Base-by-base conservation (phyloP, 2,888 invertebrate genomes). In the Leptopterna dolabrata region DNA sequence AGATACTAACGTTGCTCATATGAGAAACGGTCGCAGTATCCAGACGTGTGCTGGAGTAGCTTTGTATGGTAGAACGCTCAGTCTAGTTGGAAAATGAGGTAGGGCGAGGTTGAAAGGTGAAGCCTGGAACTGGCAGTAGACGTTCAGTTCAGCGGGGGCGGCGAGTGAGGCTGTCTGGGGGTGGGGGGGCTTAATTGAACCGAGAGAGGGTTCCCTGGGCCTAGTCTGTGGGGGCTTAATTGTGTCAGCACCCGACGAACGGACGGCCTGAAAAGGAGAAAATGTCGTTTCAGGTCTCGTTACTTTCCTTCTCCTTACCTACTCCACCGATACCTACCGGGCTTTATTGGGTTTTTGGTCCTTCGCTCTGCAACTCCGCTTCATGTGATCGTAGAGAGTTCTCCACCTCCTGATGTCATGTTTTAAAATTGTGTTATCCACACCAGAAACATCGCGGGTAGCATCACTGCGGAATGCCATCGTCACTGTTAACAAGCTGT, bases 221-320 rank as follows among this genome's bases (percentile, higher is more conserved):
- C 73, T 70, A 19, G 73, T 63, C 63, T 63, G 73, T 36, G 36
- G 71, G 73, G 73, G 73, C n/a, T 73, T 73, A 73, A 73, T 73
- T 73, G 73, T 73, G 73, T 73, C 73, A 36, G 73, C 41, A 36
- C 30, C 36, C 41, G 73, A 41, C 30, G 73, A 73, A 41, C 36
- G 41, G 36, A 73, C 73, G 36, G 73, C n/a, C 41, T 73, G 73
- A 73, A 73, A 73, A 41, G 73, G 41, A 73, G 73, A 73, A 73
- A 73, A 73, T 41, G 73, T 30, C 73, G 41, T 73, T 73, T 73
- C 73, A 73, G 41, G 73, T 30, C 63, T 63, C 63, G 63, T 63
- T 63, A 63, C 63, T 63, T 63, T 63, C 63, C 63, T 63, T 63
- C 63, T 63, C 63, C 63, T 63, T 63, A 63, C 24, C 24, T 63